phyloP scores from a whole-genome alignment of 2,113 vertebrate species.

The Pheucticus melanocephalus region DNA sequence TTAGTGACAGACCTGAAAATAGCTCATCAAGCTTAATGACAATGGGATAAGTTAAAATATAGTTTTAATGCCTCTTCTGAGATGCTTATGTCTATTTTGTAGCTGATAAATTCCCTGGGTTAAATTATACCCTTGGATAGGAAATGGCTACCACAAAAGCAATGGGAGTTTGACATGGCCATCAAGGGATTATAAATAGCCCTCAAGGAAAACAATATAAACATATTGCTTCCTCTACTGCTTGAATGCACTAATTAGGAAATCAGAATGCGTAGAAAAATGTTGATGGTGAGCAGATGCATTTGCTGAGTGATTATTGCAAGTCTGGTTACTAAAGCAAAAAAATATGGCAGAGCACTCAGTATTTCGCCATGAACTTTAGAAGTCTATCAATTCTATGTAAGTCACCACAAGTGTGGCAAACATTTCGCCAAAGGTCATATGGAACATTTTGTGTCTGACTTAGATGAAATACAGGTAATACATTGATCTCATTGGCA shows the following conservation, averaged over 20 bases:
- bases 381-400: background rate
- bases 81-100: constrained; percentile 5
- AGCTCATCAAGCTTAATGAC: background rate
- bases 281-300: background rate
- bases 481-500: background rate
- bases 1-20: background rate
- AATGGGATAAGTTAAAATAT: background rate
- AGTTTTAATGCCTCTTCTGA: background rate
- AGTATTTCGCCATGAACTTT: background rate
- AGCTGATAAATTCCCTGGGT: background rate
- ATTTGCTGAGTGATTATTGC: background rate
- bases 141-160: background rate
- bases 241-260: background rate
- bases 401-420: background rate
- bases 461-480: background rate
- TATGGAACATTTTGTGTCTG: background rate
- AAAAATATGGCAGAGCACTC: background rate
- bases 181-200: background rate
- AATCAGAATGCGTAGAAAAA: constrained; percentile 2
- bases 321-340: background rate
- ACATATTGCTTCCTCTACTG: background rate
- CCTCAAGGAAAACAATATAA: background rate
- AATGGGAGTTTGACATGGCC: background rate
- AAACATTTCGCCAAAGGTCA: background rate
- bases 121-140: background rate